Conservation (phyloP, 2,797 vertebrate species). For the Pseudocheirus occidentalis region DNA sequence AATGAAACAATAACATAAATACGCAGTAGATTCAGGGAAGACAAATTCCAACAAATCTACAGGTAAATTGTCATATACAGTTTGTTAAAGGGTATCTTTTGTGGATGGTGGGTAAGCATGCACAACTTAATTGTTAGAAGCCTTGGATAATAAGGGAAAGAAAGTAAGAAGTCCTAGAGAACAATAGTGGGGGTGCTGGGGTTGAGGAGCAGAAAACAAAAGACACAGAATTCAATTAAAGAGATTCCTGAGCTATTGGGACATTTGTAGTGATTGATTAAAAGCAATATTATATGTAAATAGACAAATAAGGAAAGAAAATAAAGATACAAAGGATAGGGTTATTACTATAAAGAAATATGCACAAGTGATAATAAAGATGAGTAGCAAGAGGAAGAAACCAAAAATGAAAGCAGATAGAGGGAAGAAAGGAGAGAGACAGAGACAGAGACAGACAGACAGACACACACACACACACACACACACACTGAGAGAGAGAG, state of each 20-base stretch:
- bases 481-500: conserved; percentile 27
- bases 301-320: neutral
- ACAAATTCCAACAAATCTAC: neutral
- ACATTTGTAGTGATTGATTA: neutral
- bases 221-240: neutral
- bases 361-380: neutral
- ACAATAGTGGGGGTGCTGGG: neutral
- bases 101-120: neutral
- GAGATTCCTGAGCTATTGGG: neutral
- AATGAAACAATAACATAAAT: neutral
- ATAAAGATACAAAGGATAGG: neutral
- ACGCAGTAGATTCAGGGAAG: neutral
- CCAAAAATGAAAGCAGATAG: neutral
- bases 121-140: neutral
- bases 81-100: neutral
- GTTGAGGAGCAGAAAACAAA: neutral
- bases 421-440: neutral
- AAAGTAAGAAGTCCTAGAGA: neutral
- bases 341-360: neutral
- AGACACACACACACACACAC: no score
- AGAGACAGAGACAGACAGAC: neutral
- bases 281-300: neutral
- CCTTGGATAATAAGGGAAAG: neutral
- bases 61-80: neutral
- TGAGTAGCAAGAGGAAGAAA: neutral